Evolutionary conservation across 2,797 vertebrate species (phyloP), one percentile per base, ranked within the genome.

Genomic region (Myripristis murdjan): DNA sequence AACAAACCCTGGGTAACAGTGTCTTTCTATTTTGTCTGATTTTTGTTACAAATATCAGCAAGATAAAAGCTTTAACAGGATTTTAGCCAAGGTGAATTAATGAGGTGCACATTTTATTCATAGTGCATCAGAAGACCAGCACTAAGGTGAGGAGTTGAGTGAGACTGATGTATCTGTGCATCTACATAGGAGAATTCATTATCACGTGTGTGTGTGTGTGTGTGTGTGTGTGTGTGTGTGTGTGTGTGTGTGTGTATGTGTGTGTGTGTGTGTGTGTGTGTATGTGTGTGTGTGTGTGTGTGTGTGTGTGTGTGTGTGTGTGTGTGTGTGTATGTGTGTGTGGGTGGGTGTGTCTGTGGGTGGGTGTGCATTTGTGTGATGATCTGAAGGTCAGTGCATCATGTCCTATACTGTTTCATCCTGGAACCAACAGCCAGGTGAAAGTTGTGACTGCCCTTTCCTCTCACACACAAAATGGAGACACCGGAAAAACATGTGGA

Each of bases 331-430:
- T n/a, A n/a, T n/a, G n/a, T n/a, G n/a, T n/a, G n/a, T n/a, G n/a
- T n/a, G n/a, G n/a, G n/a, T n/a, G n/a, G n/a, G n/a, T n/a, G n/a
- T n/a, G n/a, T n/a, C n/a, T n/a, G n/a, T n/a, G n/a, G n/a, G n/a
- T n/a, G n/a, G n/a, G n/a, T n/a, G 37, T 41, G 20, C 8, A 22
- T 12, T 6, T 1, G n/a, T 37, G 64, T 54, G 46, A 47, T 66
- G 61, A 67, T 79, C 66, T 83, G 81, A 87, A 87, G 83, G 77
- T 84, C 74, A 79, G 64, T 37, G 55, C 47, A 77, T 70, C 20
- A 58, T 64, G 41, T 44, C 62, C 61, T 75, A 63, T 84, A 59
- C 49, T 48, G 58, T 77, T 77, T 68, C 76, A 84, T 4, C 35
- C 23, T 56, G 47, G n/a, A n/a, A n/a, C n/a, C n/a, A n/a, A n/a